phyloP scores from a whole-genome alignment of 2,888 invertebrate species.

The Aporophyla nigra region DNA sequence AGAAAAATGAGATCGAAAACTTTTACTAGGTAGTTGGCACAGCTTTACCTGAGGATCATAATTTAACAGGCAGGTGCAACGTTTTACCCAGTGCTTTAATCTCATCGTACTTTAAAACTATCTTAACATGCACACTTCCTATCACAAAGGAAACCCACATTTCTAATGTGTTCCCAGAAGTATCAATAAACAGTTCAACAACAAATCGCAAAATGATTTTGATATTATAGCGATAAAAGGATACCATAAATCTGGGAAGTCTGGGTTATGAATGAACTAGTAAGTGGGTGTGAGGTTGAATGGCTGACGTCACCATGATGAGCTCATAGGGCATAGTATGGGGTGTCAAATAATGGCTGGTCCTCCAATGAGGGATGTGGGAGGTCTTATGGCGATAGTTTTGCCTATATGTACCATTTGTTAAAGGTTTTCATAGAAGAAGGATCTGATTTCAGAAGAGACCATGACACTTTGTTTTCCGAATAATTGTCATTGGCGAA shows the following conservation, averaged over 20 bases:
- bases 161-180: conserved; percentile 51
- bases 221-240: conserved; percentile 58
- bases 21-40: not conserved
- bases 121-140: conserved; percentile 25
- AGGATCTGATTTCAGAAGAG: not conserved
- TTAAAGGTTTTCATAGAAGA: not conserved
- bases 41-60: conserved; percentile 1
- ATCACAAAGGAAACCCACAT: conserved; percentile 34
- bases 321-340: conserved; percentile 61
- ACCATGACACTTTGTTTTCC: not conserved
- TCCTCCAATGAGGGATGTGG: conserved; percentile 19
- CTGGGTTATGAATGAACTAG: conserved; percentile 67
- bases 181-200: conserved; percentile 43
- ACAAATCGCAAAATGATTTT: conserved; percentile 47
- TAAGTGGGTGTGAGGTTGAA: conserved; percentile 68
- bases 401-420: not conserved
- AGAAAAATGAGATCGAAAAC: not conserved
- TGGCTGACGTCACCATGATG: conserved; percentile 65
- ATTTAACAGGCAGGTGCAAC: conserved; percentile 43
- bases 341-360: conserved; percentile 60
- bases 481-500: too few relatives aligned
- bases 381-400: conserved; percentile 8
- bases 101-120: conserved; percentile 16
- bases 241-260: conserved; percentile 51
- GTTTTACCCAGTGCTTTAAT: conserved; percentile 44